Percentiles rank a stretch among this genome's conserved stretches.
These are phyloP conservation scores for Maniola hyperantus DNA, from an alignment of 2,888 invertebrate species.

Conservation along the genomic window DNA sequence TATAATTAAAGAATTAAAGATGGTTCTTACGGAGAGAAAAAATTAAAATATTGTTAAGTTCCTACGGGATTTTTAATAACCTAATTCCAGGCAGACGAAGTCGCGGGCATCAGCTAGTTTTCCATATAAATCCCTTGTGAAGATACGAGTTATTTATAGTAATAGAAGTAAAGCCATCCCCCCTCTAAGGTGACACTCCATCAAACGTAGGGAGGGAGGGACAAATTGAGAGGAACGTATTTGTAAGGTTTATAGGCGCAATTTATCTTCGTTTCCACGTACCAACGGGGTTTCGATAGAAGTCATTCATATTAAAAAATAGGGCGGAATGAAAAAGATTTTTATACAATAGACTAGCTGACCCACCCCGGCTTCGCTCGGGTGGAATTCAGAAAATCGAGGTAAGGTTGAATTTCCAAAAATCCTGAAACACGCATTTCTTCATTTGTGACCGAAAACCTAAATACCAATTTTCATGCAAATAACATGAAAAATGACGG, in stretches of 20 bases:
- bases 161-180: slow-evolving; percentile 2
- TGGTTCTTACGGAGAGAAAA: too few relatives aligned
- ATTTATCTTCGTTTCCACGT: slow-evolving; percentile 21
- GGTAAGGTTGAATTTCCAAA: too few relatives aligned
- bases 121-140: not conserved
- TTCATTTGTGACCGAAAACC: too few relatives aligned
- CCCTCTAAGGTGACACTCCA: slow-evolving; percentile 17
- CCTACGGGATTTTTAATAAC: too few relatives aligned
- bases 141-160: slow-evolving; percentile 1
- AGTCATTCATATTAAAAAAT: slow-evolving; percentile 19
- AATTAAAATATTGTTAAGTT: too few relatives aligned
- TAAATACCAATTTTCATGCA: too few relatives aligned
- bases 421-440: too few relatives aligned
- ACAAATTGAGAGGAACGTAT: slow-evolving; percentile 23
- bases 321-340: not conserved
- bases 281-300: slow-evolving; percentile 14
- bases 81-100: too few relatives aligned
- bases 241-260: slow-evolving; percentile 22
- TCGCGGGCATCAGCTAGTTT: not conserved
- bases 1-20: too few relatives aligned
- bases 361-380: too few relatives aligned
- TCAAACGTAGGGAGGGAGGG: slow-evolving; percentile 10
- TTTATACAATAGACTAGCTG: not conserved
- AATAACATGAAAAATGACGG: too few relatives aligned
- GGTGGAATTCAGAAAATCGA: too few relatives aligned